Evolutionary conservation across 2,797 vertebrate species (phyloP), one percentile per base, ranked within the genome.

Genomic region (Hemibagrus guttatus): DNA sequence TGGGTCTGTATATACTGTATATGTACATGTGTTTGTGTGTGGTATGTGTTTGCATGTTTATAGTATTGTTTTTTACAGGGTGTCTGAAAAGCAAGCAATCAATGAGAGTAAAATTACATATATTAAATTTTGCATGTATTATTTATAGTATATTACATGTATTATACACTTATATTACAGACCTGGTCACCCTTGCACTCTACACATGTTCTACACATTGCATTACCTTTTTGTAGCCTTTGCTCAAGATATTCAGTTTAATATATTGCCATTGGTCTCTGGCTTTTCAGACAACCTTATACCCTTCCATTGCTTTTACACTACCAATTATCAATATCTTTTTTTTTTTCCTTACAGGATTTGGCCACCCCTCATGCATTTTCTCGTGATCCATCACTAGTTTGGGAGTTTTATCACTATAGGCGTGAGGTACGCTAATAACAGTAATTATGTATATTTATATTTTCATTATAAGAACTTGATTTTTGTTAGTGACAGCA

Each of bases 371-470:
- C 97, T 0, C 94, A 93, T 52, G 97, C 98, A 84, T 99, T 99
- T 89, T 94, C 96, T 0, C 93, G 95, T 54, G 97, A 98, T 91
- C 97, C 98, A 0, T 98, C 98, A 0, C 95, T 96, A 0, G 98
- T 99, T 3, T 99, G 98, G 98, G 98, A 99, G 81, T 99, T 99
- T 87, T 99, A 99, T 92, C 98, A 99, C 90, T 97, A 99, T 91
- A 96, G 98, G 0, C 96, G 98, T 3, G 97, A 98, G 82, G 91
- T 97, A 88, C 92, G 95, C 92, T 81, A 78, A 54, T 61, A 4
- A 0, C 28, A 74, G 49, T 76, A 49, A 49, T 49, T 49, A 49
- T 9, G 8, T 39, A 72, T 63, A 0, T 1, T 64, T 82, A 17
- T 11, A 16, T 74, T 83, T 12, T 56, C 26, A 83, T 39, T 19